phyloP scores from a whole-genome alignment of 1,140 invertebrate species.

The Mactra quadrangularis region DNA sequence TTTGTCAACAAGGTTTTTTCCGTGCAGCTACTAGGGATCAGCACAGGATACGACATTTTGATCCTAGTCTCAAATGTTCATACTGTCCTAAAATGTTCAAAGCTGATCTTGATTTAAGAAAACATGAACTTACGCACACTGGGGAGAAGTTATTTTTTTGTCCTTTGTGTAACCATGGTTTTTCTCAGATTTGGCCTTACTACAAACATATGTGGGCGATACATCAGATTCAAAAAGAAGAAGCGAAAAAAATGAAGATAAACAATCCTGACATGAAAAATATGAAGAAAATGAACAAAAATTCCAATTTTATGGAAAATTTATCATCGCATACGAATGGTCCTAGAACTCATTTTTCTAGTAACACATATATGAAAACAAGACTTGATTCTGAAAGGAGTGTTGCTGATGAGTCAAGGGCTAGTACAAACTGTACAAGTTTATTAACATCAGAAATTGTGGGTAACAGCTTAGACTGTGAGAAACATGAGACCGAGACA shows the following conservation, averaged over 20 bases:
- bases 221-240: slow-evolving; percentile 48
- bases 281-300: slow-evolving; percentile 41
- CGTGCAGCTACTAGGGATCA: slow-evolving; percentile 18
- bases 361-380: not conserved
- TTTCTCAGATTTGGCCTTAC: slow-evolving; percentile 55
- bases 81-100: slow-evolving; percentile 55
- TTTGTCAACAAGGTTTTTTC: slow-evolving; percentile 43
- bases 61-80: slow-evolving; percentile 19
- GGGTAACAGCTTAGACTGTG: not conserved
- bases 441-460: not conserved
- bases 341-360: not conserved
- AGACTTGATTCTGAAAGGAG: not conserved
- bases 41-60: slow-evolving; percentile 42
- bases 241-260: slow-evolving; percentile 47
- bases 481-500: not conserved
- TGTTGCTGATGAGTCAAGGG: not conserved
- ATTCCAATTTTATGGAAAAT: not conserved
- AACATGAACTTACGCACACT: slow-evolving; percentile 53
- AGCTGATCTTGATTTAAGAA: slow-evolving; percentile 39
- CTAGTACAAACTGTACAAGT: not conserved
- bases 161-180: slow-evolving; percentile 39
- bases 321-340: not conserved
- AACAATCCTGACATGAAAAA: slow-evolving; percentile 46
- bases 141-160: slow-evolving; percentile 54
- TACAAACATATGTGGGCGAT: slow-evolving; percentile 52